Conservation (phyloP, 2,888 invertebrate species). For the Tromatobia lineatoria region DNA sequence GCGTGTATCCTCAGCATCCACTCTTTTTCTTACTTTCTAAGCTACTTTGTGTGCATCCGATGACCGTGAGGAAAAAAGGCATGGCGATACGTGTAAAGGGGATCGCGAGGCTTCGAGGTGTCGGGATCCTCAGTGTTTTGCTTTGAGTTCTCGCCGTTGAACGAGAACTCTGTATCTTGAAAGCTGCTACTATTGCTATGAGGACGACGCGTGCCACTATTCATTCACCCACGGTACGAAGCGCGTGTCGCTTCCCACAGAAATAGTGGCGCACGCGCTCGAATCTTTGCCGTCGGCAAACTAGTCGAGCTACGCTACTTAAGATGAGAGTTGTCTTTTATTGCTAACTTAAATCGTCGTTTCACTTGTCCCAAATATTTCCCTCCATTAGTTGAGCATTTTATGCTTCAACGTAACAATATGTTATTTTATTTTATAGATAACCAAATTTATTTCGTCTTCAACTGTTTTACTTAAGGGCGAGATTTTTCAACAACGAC, state of each 20-base stretch:
- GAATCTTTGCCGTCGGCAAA: conserved; percentile 44
- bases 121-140: conserved; percentile 13
- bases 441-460: neutral
- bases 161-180: conserved; percentile 31
- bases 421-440: neutral
- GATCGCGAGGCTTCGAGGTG: neutral
- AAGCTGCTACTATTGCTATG: conserved; percentile 22
- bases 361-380: neutral
- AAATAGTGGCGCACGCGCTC: conserved; percentile 39
- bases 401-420: neutral
- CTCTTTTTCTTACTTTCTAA: conserved; percentile 18
- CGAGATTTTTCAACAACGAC: too few species aligned
- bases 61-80: conserved; percentile 29
- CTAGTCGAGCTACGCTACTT: conserved; percentile 5
- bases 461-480: neutral
- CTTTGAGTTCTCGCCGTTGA: conserved; percentile 12
- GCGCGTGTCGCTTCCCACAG: conserved; percentile 55
- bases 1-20: conserved; percentile 8
- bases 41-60: neutral
- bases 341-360: neutral
- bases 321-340: neutral
- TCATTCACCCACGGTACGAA: conserved; percentile 45
- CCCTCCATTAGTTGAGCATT: neutral
- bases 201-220: conserved; percentile 55
- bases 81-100: neutral